A percentile compares a stretch with the other conserved stretches of the same genome.
Evolutionary conservation across 2,888 invertebrate genomes (phyloP).

Genomic region (Synergus japonicus): DNA sequence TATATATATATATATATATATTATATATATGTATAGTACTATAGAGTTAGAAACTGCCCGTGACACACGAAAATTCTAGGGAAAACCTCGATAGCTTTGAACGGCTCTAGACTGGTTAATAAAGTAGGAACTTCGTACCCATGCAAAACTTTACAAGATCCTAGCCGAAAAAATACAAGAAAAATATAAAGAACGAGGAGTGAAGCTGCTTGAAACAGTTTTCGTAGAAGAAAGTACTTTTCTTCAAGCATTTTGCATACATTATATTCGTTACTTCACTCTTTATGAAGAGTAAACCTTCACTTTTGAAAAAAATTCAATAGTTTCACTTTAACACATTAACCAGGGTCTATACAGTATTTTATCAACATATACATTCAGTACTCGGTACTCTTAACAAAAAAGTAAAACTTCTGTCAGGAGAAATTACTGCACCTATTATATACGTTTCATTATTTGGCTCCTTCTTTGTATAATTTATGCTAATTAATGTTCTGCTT

Average conservation of each 20-base stretch:
- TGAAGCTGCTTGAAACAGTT: background rate
- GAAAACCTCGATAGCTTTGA: background rate
- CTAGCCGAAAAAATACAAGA: background rate
- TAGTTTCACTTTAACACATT: background rate
- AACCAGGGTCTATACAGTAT: background rate
- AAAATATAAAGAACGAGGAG: background rate
- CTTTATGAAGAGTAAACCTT: background rate
- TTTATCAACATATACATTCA: background rate
- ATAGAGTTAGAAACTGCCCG: background rate
- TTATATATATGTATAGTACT: constrained; percentile 1
- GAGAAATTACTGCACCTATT: constrained; percentile 14
- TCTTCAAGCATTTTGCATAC: background rate
- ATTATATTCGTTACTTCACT: background rate
- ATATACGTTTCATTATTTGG: constrained; percentile 10
- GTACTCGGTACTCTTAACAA: background rate
- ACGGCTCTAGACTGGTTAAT: background rate
- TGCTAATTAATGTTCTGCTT: constrained; percentile 33
- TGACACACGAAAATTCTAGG: constrained; percentile 1
- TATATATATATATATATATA: background rate
- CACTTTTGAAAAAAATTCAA: background rate
- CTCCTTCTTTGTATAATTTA: constrained; percentile 25
- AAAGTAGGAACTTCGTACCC: constrained; percentile 6
- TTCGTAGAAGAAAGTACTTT: background rate
- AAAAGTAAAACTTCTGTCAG: constrained; percentile 1
- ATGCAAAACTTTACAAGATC: background rate